Evolutionary conservation across 2,797 vertebrate genomes (phyloP).

Genomic region (Carduelis carduelis): DNA sequence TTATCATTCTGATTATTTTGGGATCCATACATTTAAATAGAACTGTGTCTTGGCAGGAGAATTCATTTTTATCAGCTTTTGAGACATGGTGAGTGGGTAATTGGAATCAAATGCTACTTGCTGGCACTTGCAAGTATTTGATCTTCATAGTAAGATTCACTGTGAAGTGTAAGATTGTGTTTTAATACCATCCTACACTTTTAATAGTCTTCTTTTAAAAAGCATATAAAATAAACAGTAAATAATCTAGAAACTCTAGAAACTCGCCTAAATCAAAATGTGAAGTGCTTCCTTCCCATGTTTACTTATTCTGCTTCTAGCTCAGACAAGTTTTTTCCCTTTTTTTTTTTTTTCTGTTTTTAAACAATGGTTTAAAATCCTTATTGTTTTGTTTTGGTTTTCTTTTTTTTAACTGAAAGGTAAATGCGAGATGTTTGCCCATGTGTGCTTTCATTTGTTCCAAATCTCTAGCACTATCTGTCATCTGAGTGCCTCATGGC

Average conservation of each 20-base stretch:
- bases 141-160: background rate
- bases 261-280: background rate
- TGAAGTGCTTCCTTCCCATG: background rate
- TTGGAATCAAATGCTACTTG: constrained; percentile 49
- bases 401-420: background rate
- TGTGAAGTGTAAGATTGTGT: constrained; percentile 1
- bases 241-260: background rate
- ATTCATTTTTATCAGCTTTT: background rate
- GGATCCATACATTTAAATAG: background rate
- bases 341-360: background rate
- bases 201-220: background rate
- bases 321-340: background rate
- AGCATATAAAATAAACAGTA: background rate
- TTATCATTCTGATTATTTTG: background rate
- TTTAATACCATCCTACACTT: background rate
- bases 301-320: background rate
- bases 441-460: background rate
- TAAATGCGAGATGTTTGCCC: background rate
- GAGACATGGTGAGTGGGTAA: background rate
- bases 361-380: background rate
- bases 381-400: background rate
- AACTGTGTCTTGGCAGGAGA: background rate
- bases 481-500: background rate
- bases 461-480: background rate
- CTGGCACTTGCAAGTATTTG: constrained; percentile 12